A percentile compares a stretch with the other conserved stretches of the same genome.
These are phyloP conservation scores for Misgurnus mizolepis DNA, from an alignment of 2,113 vertebrate species.

Conservation along the genomic window DNA sequence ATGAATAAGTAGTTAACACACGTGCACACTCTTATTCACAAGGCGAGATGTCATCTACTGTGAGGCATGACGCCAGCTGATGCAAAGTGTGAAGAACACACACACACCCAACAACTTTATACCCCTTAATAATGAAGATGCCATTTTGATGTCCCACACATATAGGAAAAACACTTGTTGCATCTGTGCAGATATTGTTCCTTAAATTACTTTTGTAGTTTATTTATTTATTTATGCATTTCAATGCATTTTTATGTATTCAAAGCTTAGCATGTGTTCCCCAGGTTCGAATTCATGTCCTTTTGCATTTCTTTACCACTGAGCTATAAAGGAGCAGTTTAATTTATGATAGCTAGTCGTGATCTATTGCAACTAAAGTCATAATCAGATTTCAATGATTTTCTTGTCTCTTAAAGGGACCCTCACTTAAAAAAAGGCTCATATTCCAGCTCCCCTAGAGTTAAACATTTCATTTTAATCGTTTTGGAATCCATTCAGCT, in stretches of 20 bases:
- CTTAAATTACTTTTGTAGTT: no score
- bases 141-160: neutral
- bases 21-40: conserved; percentile 7
- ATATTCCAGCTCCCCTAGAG: no score
- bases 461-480: no score
- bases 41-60: conserved; percentile 28
- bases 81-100: neutral
- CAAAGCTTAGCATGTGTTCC: no score
- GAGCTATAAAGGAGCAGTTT: no score
- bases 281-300: no score
- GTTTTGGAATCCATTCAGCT: no score
- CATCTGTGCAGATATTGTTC: no score
- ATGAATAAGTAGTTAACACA: neutral
- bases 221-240: no score
- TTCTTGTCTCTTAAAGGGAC: neutral
- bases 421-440: no score
- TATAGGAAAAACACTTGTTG: neutral
- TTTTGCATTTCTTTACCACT: no score
- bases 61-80: conserved; percentile 31
- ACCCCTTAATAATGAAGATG: neutral
- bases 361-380: neutral
- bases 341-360: neutral
- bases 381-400: neutral
- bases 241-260: no score
- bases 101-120: neutral